Conservation (phyloP, 2,888 invertebrate genomes). For the Enoplolaimus lenunculus region DNA sequence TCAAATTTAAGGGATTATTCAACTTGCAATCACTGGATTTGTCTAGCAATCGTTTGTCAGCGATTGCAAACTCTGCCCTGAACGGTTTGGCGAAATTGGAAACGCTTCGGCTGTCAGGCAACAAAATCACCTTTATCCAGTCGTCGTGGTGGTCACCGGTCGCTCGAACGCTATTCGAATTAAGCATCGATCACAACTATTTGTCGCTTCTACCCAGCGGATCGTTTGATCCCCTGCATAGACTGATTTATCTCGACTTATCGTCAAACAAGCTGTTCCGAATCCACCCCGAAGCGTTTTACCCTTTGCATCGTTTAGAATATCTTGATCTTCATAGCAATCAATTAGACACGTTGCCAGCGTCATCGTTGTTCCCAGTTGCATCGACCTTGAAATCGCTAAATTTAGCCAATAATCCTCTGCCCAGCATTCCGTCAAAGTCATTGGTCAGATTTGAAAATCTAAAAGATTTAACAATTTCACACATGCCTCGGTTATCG, state of each 20-base stretch:
- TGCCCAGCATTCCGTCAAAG: constrained; percentile 28
- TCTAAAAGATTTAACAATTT: constrained; percentile 39
- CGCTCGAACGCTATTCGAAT: constrained; percentile 15
- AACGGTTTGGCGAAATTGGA: constrained; percentile 34
- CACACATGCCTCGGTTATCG: constrained; percentile 40
- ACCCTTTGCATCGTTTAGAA: constrained; percentile 36
- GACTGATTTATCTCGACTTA: constrained; percentile 19
- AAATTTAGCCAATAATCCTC: constrained; percentile 30
- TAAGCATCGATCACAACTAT: constrained; percentile 18
- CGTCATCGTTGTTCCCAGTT: constrained; percentile 27
- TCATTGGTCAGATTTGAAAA: constrained; percentile 33
- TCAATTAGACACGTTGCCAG: constrained; percentile 27
- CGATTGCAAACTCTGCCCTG: constrained; percentile 37
- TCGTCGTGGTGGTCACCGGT: constrained; percentile 19
- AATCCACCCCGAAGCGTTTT: constrained; percentile 42
- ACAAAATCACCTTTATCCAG: constrained; percentile 25
- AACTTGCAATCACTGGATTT: neutral
- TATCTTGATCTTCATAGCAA: constrained; percentile 31
- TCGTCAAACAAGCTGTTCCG: constrained; percentile 33
- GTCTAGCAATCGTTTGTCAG: constrained; percentile 35
- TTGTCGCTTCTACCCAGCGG: constrained; percentile 17
- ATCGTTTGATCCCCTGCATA: constrained; percentile 15
- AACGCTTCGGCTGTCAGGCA: constrained; percentile 38
- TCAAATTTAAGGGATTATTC: neutral
- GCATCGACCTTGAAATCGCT: constrained; percentile 25